Percentiles rank a stretch among this genome's conserved stretches.
Evolutionary conservation across 2,888 invertebrate species (phyloP).

Genomic region (Digitonthophagus gazella): DNA sequence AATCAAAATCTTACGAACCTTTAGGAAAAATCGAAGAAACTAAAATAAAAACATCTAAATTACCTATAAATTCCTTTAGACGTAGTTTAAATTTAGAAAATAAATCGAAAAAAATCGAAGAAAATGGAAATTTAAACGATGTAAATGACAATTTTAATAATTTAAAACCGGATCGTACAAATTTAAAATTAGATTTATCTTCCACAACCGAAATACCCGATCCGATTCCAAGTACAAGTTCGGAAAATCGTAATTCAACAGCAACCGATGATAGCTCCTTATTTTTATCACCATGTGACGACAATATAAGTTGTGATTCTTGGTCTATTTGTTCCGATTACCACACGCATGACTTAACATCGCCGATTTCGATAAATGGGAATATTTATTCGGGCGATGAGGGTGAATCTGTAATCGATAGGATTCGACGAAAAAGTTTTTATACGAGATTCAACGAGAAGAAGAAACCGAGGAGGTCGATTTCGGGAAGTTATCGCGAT

Average conservation of each 20-base stretch:
- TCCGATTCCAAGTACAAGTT: constrained; percentile 30
- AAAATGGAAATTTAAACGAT: constrained; percentile 22
- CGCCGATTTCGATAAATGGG: constrained; percentile 53
- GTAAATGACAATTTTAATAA: constrained; percentile 19
- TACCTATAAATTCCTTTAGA: constrained; percentile 46
- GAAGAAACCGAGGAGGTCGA: constrained; percentile 66
- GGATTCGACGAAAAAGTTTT: constrained; percentile 86
- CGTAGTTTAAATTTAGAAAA: constrained; percentile 45
- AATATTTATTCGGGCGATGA: constrained; percentile 48
- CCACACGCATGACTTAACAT: constrained; percentile 46
- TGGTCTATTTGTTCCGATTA: constrained; percentile 66
- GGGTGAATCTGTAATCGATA: constrained; percentile 72
- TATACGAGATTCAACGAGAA: constrained; percentile 86
- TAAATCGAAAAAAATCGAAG: constrained; percentile 21
- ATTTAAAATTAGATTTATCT: constrained; percentile 64
- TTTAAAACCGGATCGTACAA: constrained; percentile 47
- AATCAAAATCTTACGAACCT: constrained; percentile 52
- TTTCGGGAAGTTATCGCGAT: constrained; percentile 54
- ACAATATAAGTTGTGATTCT: constrained; percentile 57
- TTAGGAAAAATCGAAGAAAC: constrained; percentile 39
- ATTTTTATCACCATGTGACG: constrained; percentile 62
- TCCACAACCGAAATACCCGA: constrained; percentile 36
- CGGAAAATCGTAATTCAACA: constrained; percentile 42
- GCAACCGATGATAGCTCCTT: constrained; percentile 52
- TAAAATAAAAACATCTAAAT: constrained; percentile 42